Conservation (phyloP, 2,888 invertebrate species). For the Parnassius apollo region DNA sequence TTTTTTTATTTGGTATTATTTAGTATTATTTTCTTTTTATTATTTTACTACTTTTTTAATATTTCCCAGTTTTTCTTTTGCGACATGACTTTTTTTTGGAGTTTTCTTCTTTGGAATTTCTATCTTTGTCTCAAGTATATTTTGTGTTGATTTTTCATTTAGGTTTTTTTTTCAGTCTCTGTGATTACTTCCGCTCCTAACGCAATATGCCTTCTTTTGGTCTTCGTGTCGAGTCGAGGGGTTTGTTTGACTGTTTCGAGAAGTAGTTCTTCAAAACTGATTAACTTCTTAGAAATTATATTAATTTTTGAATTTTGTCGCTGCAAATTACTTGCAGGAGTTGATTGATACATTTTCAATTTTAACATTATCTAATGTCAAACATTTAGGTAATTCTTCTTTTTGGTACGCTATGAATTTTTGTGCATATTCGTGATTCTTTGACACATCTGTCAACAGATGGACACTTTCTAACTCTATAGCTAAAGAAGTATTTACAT, state of each 20-base stretch:
- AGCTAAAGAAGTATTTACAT: slow-evolving; percentile 1
- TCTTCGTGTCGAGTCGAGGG: slow-evolving; percentile 1
- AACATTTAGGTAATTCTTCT: slow-evolving; percentile 1
- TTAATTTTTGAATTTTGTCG: slow-evolving; percentile 5
- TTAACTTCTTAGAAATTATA: neutral
- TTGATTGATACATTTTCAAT: neutral
- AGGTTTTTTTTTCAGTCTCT: slow-evolving; percentile 1
- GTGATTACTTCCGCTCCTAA: slow-evolving; percentile 5
- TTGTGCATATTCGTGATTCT: slow-evolving; percentile 3
- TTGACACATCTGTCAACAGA: slow-evolving; percentile 1
- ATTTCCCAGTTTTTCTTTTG: too few relatives aligned
- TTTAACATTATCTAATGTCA: neutral
- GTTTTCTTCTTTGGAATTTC: too few relatives aligned
- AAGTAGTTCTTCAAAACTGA: slow-evolving; percentile 10
- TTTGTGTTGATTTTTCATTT: slow-evolving; percentile 2
- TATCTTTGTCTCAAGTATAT: slow-evolving; percentile 6
- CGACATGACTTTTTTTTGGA: too few relatives aligned
- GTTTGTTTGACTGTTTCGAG: slow-evolving; percentile 9
- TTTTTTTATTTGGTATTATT: too few relatives aligned
- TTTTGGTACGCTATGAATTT: slow-evolving; percentile 7
- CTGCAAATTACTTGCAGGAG: neutral
- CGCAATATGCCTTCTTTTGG: slow-evolving; percentile 3
- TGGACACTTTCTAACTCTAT: slow-evolving; percentile 2
- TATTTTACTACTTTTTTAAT: too few relatives aligned
- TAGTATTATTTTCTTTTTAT: too few relatives aligned